Conservation (phyloP, 2,113 vertebrate species). For the Sorex fumeus region DNA sequence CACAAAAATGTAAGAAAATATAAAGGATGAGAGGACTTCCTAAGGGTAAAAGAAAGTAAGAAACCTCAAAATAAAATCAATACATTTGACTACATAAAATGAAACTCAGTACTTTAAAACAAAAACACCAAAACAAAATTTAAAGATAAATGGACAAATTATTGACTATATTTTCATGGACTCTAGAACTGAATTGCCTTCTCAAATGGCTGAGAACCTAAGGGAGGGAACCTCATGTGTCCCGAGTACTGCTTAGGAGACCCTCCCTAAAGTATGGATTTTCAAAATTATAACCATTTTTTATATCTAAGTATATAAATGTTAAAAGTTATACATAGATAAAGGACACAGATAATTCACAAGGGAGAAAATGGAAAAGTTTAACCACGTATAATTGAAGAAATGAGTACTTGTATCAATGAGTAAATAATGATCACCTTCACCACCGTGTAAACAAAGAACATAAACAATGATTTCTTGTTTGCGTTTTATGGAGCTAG, state of each 20-base stretch:
- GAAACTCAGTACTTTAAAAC: slow-evolving; percentile 37
- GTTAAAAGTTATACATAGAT: background rate
- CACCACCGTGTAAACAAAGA: background rate
- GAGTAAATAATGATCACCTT: background rate
- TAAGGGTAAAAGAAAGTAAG: slow-evolving; percentile 52
- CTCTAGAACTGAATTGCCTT: too few species aligned
- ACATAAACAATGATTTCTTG: too few species aligned
- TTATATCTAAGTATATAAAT: background rate
- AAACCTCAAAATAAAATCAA: slow-evolving; percentile 57
- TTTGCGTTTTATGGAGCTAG: too few species aligned
- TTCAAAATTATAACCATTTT: background rate
- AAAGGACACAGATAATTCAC: background rate
- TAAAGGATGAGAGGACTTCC: slow-evolving; percentile 14
- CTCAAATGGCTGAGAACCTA: too few species aligned
- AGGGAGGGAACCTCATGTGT: too few species aligned
- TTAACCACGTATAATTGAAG: slow-evolving; percentile 10
- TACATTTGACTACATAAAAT: slow-evolving; percentile 35
- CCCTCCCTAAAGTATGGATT: too few species aligned
- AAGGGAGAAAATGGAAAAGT: background rate
- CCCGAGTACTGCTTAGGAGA: too few species aligned
- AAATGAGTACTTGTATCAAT: background rate
- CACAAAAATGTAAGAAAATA: slow-evolving; percentile 41
- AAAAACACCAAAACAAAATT: slow-evolving; percentile 37
- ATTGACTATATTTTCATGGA: background rate
- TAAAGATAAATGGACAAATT: background rate